Percentiles rank a stretch among this genome's conserved stretches.
Evolutionary conservation across 2,113 vertebrate genomes (phyloP).

Genomic region (Ageneiosus marmoratus): DNA sequence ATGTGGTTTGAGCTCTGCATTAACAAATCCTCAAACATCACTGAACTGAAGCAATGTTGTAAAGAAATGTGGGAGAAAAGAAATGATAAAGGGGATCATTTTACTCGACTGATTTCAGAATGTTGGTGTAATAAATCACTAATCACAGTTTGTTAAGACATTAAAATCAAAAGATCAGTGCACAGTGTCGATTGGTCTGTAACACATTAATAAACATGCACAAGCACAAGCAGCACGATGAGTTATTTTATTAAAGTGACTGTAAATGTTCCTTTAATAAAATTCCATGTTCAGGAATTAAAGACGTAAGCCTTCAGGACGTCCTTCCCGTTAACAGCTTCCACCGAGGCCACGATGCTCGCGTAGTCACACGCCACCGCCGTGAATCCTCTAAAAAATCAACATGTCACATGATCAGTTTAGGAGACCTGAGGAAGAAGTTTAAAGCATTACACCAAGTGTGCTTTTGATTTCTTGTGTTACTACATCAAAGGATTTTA

Average conservation of each 20-base stretch:
- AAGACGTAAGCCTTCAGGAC: constrained; percentile 73
- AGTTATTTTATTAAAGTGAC: background rate
- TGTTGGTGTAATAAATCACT: no score
- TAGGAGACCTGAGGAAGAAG: background rate
- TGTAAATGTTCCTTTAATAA: background rate
- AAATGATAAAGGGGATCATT: no score
- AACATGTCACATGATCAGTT: background rate
- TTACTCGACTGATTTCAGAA: no score
- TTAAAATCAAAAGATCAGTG: background rate
- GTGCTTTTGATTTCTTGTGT: background rate
- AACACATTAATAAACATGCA: background rate
- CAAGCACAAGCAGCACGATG: background rate
- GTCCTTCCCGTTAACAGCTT: constrained; percentile 69
- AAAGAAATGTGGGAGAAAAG: no score
- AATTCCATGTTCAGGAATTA: constrained; percentile 58
- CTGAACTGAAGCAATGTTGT: no score
- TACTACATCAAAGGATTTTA: background rate
- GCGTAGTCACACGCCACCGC: constrained; percentile 72
- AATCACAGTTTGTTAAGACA: background rate
- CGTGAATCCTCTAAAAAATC: constrained; percentile 68
- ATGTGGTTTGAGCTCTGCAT: no score
- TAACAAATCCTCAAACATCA: no score
- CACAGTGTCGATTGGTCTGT: background rate
- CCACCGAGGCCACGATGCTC: constrained; percentile 70
- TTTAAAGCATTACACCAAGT: background rate